Percentiles rank a stretch among this genome's conserved stretches.
phyloP scores from a whole-genome alignment of 2,888 invertebrate species.

The Operophtera brumata region DNA sequence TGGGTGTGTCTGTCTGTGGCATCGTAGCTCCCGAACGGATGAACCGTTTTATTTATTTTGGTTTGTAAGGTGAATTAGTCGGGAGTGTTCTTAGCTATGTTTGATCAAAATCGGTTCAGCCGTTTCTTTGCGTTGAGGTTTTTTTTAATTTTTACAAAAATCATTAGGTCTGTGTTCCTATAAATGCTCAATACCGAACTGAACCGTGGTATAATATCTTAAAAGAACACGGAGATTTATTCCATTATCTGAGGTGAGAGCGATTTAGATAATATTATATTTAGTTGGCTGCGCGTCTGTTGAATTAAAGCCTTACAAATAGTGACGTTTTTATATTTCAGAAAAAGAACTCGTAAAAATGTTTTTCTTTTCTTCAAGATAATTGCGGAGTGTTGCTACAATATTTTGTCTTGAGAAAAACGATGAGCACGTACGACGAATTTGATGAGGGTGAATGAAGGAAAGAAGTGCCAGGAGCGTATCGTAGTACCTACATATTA shows the following conservation, averaged over 20 bases:
- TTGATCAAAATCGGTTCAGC: too few relatives aligned
- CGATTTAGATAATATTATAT: background rate
- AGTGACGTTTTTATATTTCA: background rate
- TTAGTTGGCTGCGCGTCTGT: background rate
- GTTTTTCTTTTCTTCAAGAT: background rate
- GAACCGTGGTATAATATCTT: background rate
- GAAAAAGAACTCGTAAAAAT: background rate
- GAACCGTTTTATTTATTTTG: too few relatives aligned
- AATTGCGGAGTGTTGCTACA: background rate
- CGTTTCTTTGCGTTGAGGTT: too few relatives aligned
- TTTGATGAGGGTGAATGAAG: slow-evolving; percentile 8
- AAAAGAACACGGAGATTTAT: background rate
- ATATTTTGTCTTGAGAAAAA: slow-evolving; percentile 1
- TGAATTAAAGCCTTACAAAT: slow-evolving; percentile 5
- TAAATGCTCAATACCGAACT: background rate
- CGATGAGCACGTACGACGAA: slow-evolving; percentile 6
- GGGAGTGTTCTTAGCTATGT: too few relatives aligned
- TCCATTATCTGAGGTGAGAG: background rate
- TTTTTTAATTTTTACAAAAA: too few relatives aligned
- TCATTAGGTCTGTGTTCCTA: too few relatives aligned
- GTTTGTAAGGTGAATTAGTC: too few relatives aligned
- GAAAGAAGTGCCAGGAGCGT: background rate
- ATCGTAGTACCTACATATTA: background rate
- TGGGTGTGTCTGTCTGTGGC: too few relatives aligned
- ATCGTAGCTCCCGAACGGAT: too few relatives aligned